Percentiles rank a stretch among this genome's conserved stretches.
phyloP scores from a whole-genome alignment of 2,797 vertebrate species.

The Lemur catta region DNA sequence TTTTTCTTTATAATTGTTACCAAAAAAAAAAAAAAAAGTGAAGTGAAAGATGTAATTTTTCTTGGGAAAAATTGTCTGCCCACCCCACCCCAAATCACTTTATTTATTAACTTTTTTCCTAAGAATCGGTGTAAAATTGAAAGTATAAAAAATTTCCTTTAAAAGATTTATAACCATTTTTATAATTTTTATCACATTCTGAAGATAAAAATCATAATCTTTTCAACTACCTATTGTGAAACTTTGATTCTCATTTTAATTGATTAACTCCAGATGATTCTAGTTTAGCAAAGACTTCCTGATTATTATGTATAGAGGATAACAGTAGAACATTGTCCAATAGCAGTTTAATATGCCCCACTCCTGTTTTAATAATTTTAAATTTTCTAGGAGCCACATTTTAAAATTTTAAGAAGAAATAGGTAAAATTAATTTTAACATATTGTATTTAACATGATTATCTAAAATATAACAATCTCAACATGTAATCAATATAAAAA shows the following conservation, averaged over 20 bases:
- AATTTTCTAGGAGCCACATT: not conserved
- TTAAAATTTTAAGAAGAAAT: not conserved
- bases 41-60: not conserved
- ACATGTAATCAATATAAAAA: not conserved
- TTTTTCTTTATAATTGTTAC: not conserved
- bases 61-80: not conserved
- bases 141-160: not conserved
- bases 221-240: not conserved
- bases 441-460: not conserved
- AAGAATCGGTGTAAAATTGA: not conserved
- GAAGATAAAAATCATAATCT: slow-evolving; percentile 16
- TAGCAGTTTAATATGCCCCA: not conserved
- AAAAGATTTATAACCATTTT: not conserved
- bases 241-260: not conserved
- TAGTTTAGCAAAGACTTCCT: not conserved
- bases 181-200: not conserved
- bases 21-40: not conserved
- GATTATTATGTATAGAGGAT: not conserved
- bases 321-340: not conserved
- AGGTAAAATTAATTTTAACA: not conserved
- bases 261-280: not conserved
- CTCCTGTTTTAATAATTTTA: not conserved
- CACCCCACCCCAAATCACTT: not conserved
- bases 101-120: not conserved
- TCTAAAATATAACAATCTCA: not conserved